Evolutionary conservation across 2,888 invertebrate genomes (phyloP).

Genomic region (Operophtera brumata): DNA sequence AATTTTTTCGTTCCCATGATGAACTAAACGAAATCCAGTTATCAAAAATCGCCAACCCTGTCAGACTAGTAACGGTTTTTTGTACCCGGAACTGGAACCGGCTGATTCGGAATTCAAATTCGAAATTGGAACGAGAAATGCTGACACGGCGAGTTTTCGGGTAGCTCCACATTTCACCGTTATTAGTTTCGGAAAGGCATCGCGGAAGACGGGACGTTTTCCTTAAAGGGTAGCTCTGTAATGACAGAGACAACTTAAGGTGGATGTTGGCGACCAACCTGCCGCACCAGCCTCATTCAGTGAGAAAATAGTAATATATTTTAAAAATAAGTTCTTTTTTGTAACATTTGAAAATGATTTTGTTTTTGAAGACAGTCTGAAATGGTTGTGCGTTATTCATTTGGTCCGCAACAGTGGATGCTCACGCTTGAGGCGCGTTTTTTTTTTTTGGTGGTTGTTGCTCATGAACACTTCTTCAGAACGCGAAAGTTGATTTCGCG

Average conservation of each 20-base stretch:
- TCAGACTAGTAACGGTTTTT: conserved; percentile 27
- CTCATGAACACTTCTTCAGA: too few relatives aligned
- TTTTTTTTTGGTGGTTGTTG: too few relatives aligned
- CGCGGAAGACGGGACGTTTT: conserved; percentile 13
- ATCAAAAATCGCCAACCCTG: conserved; percentile 2
- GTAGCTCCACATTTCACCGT: conserved; percentile 19
- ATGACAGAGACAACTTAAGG: conserved; percentile 7
- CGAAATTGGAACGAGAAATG: conserved; percentile 52
- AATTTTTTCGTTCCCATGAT: neutral
- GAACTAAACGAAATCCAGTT: neutral
- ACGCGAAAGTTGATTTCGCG: too few relatives aligned
- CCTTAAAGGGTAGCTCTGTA: conserved; percentile 20
- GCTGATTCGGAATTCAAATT: conserved; percentile 56
- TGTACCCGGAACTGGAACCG: conserved; percentile 34
- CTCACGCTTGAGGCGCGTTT: too few relatives aligned
- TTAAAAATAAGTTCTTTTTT: too few relatives aligned
- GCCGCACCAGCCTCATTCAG: too few relatives aligned
- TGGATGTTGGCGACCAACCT: too few relatives aligned
- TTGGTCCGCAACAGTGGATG: too few relatives aligned
- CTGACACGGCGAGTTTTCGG: conserved; percentile 39
- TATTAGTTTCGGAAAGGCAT: conserved; percentile 22
- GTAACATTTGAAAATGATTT: too few relatives aligned
- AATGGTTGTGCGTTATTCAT: too few relatives aligned
- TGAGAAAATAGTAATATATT: too few relatives aligned
- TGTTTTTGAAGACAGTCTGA: too few relatives aligned